Conservation (phyloP, 92 coral and sea anemone genomes). For the Plumapathes pennacea region DNA sequence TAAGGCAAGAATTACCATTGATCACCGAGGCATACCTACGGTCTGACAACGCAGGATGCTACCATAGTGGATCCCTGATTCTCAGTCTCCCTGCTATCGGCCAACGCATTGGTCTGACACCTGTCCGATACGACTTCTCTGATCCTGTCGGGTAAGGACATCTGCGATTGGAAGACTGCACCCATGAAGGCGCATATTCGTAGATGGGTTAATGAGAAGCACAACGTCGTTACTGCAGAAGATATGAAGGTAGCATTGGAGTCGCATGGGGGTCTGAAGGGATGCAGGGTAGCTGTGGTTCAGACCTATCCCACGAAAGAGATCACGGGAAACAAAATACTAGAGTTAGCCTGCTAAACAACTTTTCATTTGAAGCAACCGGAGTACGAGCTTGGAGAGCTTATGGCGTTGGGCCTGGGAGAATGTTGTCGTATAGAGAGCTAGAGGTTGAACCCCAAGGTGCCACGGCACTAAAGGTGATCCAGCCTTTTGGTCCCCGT, state of each 20-base stretch:
- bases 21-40: constrained; percentile 33
- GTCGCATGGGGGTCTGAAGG: constrained; percentile 24
- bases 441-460: no score
- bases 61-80: constrained; percentile 11
- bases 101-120: constrained; percentile 6
- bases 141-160: constrained; percentile 37
- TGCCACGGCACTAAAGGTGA: no score
- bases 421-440: constrained; percentile 13
- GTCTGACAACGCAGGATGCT: constrained; percentile 43
- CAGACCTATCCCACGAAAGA: neutral
- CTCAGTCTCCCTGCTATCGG: constrained; percentile 10
- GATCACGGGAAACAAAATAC: neutral
- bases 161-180: constrained; percentile 36
- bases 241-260: constrained; percentile 24
- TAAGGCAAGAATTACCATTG: constrained; percentile 44
- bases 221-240: constrained; percentile 8
- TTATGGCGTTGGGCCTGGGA: constrained; percentile 26
- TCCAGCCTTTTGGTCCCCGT: no score
- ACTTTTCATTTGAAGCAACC: constrained; percentile 18
- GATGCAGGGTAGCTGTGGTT: constrained; percentile 18
- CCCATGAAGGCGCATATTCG: constrained; percentile 33
- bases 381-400: constrained; percentile 36
- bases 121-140: constrained; percentile 25
- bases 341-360: constrained; percentile 27
- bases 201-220: constrained; percentile 4